These are phyloP conservation scores for Caerostris extrusa DNA, from an alignment of 1,140 invertebrate species.

Conservation along the genomic window DNA sequence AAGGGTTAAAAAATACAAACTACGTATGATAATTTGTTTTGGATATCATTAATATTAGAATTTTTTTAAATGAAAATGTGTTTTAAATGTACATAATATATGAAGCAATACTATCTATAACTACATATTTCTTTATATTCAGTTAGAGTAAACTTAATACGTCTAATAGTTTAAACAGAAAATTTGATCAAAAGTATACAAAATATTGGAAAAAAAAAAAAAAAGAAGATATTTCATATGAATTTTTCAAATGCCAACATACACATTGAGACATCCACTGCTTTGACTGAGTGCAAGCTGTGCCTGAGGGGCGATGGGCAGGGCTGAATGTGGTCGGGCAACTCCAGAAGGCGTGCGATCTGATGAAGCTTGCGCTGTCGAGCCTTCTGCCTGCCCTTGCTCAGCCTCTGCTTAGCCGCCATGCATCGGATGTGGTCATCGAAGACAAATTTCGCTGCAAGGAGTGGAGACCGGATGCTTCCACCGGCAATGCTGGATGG, in stretches of 20 bases:
- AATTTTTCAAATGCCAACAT: neutral
- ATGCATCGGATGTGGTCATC: conserved; percentile 96
- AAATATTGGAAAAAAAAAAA: neutral
- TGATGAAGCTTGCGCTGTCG: conserved; percentile 97
- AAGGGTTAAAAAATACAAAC: too few relatives aligned
- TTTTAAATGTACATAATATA: too few relatives aligned
- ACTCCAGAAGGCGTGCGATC: conserved; percentile 94
- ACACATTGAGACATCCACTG: conserved; percentile 70
- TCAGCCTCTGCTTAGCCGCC: conserved; percentile 87
- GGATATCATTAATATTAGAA: too few relatives aligned
- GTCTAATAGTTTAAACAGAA: too few relatives aligned
- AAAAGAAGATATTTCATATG: neutral
- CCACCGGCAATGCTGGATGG: conserved; percentile 85
- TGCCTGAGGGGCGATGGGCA: conserved; percentile 84
- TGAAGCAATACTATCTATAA: too few relatives aligned
- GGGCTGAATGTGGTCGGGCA: conserved; percentile 85
- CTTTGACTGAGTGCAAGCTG: conserved; percentile 79
- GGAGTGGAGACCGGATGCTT: conserved; percentile 79
- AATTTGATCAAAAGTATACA: too few relatives aligned
- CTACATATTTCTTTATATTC: too few relatives aligned
- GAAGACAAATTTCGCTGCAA: conserved; percentile 97
- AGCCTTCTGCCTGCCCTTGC: conserved; percentile 95
- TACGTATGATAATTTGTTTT: too few relatives aligned
- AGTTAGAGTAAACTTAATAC: too few relatives aligned
- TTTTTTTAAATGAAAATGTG: too few relatives aligned